Percentiles rank a stretch among this genome's conserved stretches.
Evolutionary conservation across 2,797 vertebrate genomes (phyloP).

Genomic region (Pristis pectinata): DNA sequence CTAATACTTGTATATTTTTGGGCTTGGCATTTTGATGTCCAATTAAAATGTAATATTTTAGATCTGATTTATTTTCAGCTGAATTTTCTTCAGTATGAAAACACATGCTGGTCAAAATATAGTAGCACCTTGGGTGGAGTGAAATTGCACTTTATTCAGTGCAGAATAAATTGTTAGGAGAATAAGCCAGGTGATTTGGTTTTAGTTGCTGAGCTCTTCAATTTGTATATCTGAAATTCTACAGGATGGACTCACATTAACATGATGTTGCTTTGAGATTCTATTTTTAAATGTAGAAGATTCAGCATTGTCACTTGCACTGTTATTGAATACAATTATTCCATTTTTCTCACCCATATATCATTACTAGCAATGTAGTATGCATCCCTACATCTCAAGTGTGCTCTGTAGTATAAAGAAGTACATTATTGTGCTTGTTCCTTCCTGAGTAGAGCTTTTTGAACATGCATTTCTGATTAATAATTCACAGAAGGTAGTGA

Average conservation of each 20-base stretch:
- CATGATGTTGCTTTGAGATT: background rate
- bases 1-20: too few species aligned
- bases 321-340: background rate
- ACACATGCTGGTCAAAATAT: background rate
- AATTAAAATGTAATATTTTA: background rate
- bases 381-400: background rate
- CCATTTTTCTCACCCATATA: background rate
- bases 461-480: background rate
- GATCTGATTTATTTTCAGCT: background rate
- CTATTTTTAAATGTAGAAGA: background rate
- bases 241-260: background rate
- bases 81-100: background rate
- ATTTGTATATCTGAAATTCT: background rate
- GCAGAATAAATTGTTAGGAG: background rate
- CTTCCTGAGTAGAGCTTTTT: background rate
- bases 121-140: background rate
- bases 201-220: background rate
- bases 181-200: background rate
- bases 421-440: background rate
- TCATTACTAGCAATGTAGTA: background rate
- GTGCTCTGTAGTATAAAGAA: background rate
- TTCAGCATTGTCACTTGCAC: background rate
- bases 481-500: background rate
- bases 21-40: background rate
- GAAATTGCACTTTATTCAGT: background rate